A percentile compares a stretch with the other conserved stretches of the same genome.
phyloP scores from a whole-genome alignment of 64 coral and sea anemone genomes.

The Pocillopora damicornis region DNA sequence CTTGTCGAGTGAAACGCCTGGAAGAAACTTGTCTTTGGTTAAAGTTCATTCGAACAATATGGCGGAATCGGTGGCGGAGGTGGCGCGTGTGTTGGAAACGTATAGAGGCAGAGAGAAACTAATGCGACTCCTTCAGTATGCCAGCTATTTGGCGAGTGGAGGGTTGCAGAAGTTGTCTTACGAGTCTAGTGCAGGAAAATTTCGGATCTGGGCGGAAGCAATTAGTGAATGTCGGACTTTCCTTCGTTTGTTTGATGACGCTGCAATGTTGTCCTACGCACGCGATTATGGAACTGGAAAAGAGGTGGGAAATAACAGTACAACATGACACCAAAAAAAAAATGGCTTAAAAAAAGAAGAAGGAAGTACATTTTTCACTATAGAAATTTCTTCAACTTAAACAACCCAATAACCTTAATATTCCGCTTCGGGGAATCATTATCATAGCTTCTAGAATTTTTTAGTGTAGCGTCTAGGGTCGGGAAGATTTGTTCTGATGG shows the following conservation, averaged over 20 bases:
- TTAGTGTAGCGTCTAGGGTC: too few relatives aligned
- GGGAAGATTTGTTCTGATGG: too few relatives aligned
- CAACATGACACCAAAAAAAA: not conserved
- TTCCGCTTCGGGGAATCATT: too few relatives aligned
- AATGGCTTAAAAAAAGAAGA: too few relatives aligned
- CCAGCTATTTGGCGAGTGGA: slow-evolving; percentile 57
- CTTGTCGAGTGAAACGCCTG: not conserved
- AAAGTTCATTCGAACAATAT: slow-evolving; percentile 41
- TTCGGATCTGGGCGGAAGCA: slow-evolving; percentile 42
- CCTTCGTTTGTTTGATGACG: slow-evolving; percentile 81
- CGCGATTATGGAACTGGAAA: slow-evolving; percentile 64
- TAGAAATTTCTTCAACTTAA: too few relatives aligned
- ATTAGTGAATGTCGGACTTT: slow-evolving; percentile 63
- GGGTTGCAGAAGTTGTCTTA: slow-evolving; percentile 13
- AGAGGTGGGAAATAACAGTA: slow-evolving; percentile 35
- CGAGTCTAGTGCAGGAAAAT: slow-evolving; percentile 24
- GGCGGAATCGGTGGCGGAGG: slow-evolving; percentile 27
- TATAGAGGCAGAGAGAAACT: slow-evolving; percentile 85
- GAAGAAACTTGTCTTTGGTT: not conserved
- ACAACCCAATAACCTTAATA: too few relatives aligned
- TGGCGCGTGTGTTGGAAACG: slow-evolving; percentile 58
- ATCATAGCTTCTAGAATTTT: too few relatives aligned
- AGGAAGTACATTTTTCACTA: too few relatives aligned
- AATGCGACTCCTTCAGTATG: slow-evolving; percentile 63
- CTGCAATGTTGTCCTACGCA: slow-evolving; percentile 59